Evolutionary conservation across 2,888 invertebrate species (phyloP), one percentile per base, ranked within the genome.

Genomic region (Epistrophella euchroma): DNA sequence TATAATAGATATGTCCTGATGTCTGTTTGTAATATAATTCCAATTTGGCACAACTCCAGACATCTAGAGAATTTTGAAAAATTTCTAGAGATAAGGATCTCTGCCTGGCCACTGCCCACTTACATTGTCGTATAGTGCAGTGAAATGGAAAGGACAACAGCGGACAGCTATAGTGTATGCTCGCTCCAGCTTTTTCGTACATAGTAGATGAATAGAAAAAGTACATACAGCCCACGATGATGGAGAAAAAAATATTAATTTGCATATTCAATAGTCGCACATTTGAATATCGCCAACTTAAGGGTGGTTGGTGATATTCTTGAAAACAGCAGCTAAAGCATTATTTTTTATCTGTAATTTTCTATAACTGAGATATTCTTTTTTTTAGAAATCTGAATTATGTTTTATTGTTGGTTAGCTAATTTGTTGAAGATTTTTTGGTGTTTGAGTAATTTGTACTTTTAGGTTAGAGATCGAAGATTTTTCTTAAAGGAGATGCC

Each of bases 11-110:
- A 81, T 86, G 77, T 81, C 81, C 85, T 50, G 77, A 81, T 77
- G 81, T 86, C 86, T 86, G 86, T 81, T 86, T 77, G 86, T 71
- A 86, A 86, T 86, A 81, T 86, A 73, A 81, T 86, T 81, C 85
- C 85, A 86, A 81, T 86, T 86, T 86, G 86, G 86, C 86, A 86
- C 56, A 73, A 74, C 81, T 81, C 86, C 86, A 86, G 86, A 70
- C 73, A 66, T 68, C 58, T 40, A 70, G 77, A 70, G 73, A 70
- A 62, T 77, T 77, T 75, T 72, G 56, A 71, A 75, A 35, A 45
- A 17, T 47, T 68, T 72, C 68, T 56, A 58, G 45, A 80, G 76
- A 72, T 76, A 70, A 72, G 72, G 43, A 66, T 50, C 76, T 52
- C 72, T 76, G 47, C 62, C 43, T 58, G 76, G 70, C 50, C 64